A percentile compares a stretch with the other conserved stretches of the same genome.
These are phyloP conservation scores for Lypha dubia DNA, from an alignment of 2,888 invertebrate species.

Conservation along the genomic window DNA sequence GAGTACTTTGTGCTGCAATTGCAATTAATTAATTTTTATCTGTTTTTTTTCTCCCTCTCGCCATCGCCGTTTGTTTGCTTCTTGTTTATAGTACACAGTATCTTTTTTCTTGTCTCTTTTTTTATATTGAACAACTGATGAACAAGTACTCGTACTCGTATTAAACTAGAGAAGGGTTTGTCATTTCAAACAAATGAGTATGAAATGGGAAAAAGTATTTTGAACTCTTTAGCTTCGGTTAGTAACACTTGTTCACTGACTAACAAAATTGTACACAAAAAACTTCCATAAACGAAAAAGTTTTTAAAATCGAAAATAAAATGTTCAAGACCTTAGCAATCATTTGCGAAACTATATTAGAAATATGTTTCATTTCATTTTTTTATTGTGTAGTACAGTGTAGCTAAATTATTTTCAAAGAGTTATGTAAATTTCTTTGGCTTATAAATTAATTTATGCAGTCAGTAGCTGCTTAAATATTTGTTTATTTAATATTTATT, in stretches of 20 bases:
- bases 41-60: not conserved
- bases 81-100: no score
- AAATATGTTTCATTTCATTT: not conserved
- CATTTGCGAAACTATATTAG: no score
- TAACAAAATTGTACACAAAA: no score
- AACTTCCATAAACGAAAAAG: no score
- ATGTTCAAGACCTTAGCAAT: no score
- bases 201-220: not conserved
- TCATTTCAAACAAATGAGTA: slow-evolving; percentile 13
- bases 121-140: slow-evolving; percentile 18
- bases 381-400: slow-evolving; percentile 2
- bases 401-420: slow-evolving; percentile 32
- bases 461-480: slow-evolving; percentile 54
- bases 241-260: no score
- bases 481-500: slow-evolving; percentile 37
- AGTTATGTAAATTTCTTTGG: slow-evolving; percentile 35
- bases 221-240: not conserved
- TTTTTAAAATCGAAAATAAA: no score
- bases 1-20: slow-evolving; percentile 48
- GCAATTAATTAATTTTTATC: slow-evolving; percentile 48
- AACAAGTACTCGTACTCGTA: not conserved
- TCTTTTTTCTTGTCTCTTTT: slow-evolving; percentile 26
- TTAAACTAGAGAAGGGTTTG: not conserved
- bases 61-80: slow-evolving; percentile 8
- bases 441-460: slow-evolving; percentile 49